Conservation (phyloP, 2,113 vertebrate genomes). For the Pachypanchax playfairii region DNA sequence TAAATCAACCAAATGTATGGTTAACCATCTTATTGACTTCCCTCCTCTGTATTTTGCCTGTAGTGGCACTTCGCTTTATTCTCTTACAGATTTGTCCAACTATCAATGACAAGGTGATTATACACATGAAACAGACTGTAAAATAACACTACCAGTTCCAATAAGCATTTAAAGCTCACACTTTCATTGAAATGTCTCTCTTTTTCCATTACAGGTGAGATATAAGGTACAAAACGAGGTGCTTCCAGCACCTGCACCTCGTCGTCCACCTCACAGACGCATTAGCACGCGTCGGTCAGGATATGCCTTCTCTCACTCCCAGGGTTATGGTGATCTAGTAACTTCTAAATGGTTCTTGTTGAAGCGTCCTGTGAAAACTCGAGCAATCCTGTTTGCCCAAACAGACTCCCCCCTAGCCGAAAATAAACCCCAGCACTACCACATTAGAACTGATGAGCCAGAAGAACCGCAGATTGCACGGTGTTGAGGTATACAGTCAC, state of each 20-base stretch:
- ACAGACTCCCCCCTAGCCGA: slow-evolving; percentile 58
- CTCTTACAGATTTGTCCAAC: slow-evolving; percentile 81
- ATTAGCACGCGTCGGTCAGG: slow-evolving; percentile 85
- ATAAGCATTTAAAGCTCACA: no score
- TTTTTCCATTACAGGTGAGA: slow-evolving; percentile 75
- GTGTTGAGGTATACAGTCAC: not conserved
- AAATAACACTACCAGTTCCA: not conserved
- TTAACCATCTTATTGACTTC: slow-evolving; percentile 86
- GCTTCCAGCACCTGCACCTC: slow-evolving; percentile 58
- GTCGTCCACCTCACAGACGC: slow-evolving; percentile 51
- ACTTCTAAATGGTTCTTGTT: slow-evolving; percentile 83
- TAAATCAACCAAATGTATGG: slow-evolving; percentile 88
- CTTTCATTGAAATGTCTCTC: no score
- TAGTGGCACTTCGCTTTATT: slow-evolving; percentile 85
- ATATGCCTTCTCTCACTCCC: slow-evolving; percentile 93
- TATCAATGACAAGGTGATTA: slow-evolving; percentile 85
- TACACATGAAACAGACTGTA: not conserved
- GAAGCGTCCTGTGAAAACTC: slow-evolving; percentile 51
- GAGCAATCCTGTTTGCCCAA: slow-evolving; percentile 37
- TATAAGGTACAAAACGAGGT: slow-evolving; percentile 79
- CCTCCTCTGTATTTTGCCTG: slow-evolving; percentile 85
- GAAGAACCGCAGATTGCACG: slow-evolving; percentile 10
- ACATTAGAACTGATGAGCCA: slow-evolving; percentile 58
- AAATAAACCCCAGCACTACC: slow-evolving; percentile 73
- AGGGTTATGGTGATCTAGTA: slow-evolving; percentile 91